phyloP scores from a whole-genome alignment of 2,113 vertebrate species.

The Pseudois nayaur region DNA sequence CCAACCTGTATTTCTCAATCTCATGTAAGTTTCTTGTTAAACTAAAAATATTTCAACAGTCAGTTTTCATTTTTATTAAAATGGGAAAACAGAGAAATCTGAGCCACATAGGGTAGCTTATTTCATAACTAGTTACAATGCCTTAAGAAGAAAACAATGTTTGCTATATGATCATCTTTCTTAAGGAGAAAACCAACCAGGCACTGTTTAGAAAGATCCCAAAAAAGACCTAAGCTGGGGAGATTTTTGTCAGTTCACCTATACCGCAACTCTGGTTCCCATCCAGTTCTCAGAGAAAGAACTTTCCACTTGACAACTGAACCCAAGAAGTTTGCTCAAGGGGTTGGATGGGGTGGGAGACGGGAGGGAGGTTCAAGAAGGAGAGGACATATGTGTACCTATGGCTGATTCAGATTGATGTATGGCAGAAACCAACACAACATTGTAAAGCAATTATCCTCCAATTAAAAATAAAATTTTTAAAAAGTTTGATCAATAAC shows the following conservation, averaged over 20 bases:
- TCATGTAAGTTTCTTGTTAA: slow-evolving; percentile 39
- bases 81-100: neutral
- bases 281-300: neutral
- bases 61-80: slow-evolving; percentile 40
- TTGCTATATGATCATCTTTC: neutral
- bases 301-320: slow-evolving; percentile 3
- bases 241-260: neutral
- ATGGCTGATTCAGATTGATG: neutral
- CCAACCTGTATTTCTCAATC: neutral
- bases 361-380: neutral
- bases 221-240: neutral
- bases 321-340: neutral
- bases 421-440: neutral
- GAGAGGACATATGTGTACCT: neutral
- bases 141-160: slow-evolving; percentile 20
- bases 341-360: neutral
- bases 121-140: slow-evolving; percentile 22
- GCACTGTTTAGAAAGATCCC: neutral
- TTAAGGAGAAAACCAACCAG: neutral
- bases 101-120: neutral
- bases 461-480: neutral
- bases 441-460: neutral
- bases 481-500: neutral
- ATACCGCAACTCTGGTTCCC: neutral
- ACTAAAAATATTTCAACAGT: slow-evolving; percentile 36